phyloP scores from a whole-genome alignment of 2,113 vertebrate species.

The Pica pica region DNA sequence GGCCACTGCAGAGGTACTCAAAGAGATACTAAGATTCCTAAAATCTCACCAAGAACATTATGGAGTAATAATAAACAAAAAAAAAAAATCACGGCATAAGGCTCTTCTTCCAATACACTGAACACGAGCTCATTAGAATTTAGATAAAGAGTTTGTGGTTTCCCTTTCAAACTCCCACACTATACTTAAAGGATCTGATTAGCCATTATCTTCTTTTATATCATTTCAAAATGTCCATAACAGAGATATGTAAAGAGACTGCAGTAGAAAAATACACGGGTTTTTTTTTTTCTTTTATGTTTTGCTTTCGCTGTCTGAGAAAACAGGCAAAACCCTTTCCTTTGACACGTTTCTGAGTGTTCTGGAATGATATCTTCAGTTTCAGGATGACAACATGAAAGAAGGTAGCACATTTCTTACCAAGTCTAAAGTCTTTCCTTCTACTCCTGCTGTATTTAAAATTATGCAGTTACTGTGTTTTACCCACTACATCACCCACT shows the following conservation, averaged over 20 bases:
- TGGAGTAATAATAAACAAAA: neutral
- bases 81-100: neutral
- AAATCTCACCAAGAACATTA: neutral
- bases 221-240: conserved; percentile 22
- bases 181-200: conserved; percentile 25
- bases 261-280: neutral
- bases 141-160: conserved; percentile 41
- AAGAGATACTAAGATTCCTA: neutral
- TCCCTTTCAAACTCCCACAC: conserved; percentile 42
- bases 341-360: conserved; percentile 43
- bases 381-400: conserved; percentile 58
- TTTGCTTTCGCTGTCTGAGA: conserved; percentile 44
- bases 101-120: neutral
- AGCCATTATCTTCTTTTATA: conserved; percentile 18
- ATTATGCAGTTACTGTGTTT: neutral
- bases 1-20: neutral
- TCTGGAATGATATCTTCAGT: conserved; percentile 41
- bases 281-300: neutral
- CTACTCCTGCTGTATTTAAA: neutral
- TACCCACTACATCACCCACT: neutral
- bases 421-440: neutral
- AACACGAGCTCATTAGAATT: neutral
- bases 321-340: conserved; percentile 36
- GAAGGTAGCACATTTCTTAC: neutral
- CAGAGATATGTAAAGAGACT: neutral